Evolutionary conservation across 2,113 vertebrate genomes (phyloP).

Genomic region (Crotophaga sulcirostris): DNA sequence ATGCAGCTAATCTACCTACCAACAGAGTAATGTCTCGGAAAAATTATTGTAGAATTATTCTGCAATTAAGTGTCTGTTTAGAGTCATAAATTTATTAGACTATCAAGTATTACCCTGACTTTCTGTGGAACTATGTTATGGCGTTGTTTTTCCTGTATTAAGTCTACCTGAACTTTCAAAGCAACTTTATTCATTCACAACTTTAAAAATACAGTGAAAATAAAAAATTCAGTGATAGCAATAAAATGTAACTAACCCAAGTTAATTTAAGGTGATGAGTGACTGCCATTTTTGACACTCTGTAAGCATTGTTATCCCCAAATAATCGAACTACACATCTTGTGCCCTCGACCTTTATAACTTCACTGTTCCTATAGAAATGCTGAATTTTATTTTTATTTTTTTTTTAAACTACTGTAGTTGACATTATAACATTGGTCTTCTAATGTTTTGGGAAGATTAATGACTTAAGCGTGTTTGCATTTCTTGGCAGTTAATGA

Average conservation of each 20-base stretch:
- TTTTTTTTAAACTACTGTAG: background rate
- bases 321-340: background rate
- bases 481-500: constrained; percentile 86
- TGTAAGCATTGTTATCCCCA: background rate
- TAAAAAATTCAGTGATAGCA: background rate
- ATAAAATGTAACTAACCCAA: background rate
- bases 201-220: background rate
- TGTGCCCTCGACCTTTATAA: background rate
- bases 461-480: background rate
- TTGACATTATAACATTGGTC: background rate
- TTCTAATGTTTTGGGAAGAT: background rate
- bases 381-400: background rate
- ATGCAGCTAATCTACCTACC: background rate
- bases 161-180: background rate
- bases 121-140: background rate
- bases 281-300: background rate
- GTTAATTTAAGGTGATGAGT: background rate
- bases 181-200: background rate
- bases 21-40: background rate
- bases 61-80: background rate
- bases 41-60: background rate
- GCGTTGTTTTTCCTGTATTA: fast-evolving
- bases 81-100: background rate
- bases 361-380: background rate
- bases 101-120: background rate